phyloP scores from a whole-genome alignment of 2,888 invertebrate genomes.

The Cataglyphis albicans region DNA sequence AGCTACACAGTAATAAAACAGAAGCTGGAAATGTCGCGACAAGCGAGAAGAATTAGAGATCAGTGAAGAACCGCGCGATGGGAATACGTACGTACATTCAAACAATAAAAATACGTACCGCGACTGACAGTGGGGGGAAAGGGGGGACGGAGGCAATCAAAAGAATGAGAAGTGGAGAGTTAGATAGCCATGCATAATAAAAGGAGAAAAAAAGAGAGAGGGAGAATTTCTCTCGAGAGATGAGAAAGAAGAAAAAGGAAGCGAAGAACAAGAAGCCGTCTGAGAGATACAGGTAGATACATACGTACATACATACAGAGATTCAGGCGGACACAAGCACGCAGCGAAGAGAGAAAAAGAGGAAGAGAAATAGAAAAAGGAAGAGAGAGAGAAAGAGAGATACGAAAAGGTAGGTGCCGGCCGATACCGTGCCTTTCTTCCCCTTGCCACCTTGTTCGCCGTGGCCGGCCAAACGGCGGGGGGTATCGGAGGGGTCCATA shows the following conservation, averaged over 20 bases:
- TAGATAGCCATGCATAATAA: conserved; percentile 32
- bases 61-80: background rate
- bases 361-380: conserved; percentile 31
- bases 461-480: conserved; percentile 34
- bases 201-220: conserved; percentile 35
- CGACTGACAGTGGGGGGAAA: background rate
- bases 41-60: background rate
- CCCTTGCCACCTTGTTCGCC: conserved; percentile 56
- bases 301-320: conserved; percentile 9
- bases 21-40: background rate
- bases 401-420: conserved; percentile 48
- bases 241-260: conserved; percentile 25
- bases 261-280: conserved; percentile 39
- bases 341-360: conserved; percentile 30
- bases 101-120: background rate
- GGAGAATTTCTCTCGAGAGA: background rate
- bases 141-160: conserved; percentile 44
- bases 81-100: background rate
- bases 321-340: conserved; percentile 17
- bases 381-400: conserved; percentile 2
- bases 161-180: conserved; percentile 51
- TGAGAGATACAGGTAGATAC: conserved; percentile 35
- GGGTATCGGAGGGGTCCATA: conserved; percentile 61
- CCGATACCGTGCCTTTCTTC: conserved; percentile 67
- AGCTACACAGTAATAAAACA: background rate